Percentiles rank a stretch among this genome's conserved stretches.
These are phyloP conservation scores for Drosophila basisetae DNA, from an alignment of 2,888 invertebrate species.

Conservation along the genomic window DNA sequence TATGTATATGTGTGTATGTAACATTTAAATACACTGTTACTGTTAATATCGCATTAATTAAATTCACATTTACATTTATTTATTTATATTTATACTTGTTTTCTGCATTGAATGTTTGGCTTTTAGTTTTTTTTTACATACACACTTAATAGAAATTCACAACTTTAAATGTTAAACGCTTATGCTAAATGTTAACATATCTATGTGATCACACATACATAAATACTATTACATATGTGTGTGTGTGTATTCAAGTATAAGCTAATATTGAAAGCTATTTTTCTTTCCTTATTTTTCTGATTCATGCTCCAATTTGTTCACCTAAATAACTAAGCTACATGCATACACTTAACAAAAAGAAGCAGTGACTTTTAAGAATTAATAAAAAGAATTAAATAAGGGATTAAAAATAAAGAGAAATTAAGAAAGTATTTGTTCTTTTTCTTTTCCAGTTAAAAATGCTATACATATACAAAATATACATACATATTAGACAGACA, in stretches of 20 bases:
- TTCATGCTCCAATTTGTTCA: neutral
- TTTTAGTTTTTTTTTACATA: slow-evolving; percentile 5
- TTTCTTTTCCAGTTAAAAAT: neutral
- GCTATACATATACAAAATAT: slow-evolving; percentile 26
- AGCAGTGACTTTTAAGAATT: neutral
- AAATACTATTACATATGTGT: neutral
- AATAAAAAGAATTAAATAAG: neutral
- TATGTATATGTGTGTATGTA: neutral
- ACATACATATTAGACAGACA: slow-evolving; percentile 31
- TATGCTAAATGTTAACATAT: neutral
- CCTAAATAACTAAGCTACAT: neutral
- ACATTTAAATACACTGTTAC: slow-evolving; percentile 14
- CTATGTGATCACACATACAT: neutral
- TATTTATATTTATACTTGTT: slow-evolving; percentile 1
- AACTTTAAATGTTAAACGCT: slow-evolving; percentile 3
- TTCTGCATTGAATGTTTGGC: slow-evolving; percentile 18
- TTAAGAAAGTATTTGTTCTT: neutral
- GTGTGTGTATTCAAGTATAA: neutral
- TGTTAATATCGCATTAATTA: slow-evolving; percentile 23
- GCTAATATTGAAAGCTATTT: slow-evolving; percentile 5
- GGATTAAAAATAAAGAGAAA: neutral
- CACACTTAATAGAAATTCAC: neutral
- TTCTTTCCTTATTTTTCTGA: neutral
- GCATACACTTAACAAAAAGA: neutral
- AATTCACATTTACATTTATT: slow-evolving; percentile 12